Conservation (phyloP, 1,140 invertebrate species). For the Agraylea sexmaculata region DNA sequence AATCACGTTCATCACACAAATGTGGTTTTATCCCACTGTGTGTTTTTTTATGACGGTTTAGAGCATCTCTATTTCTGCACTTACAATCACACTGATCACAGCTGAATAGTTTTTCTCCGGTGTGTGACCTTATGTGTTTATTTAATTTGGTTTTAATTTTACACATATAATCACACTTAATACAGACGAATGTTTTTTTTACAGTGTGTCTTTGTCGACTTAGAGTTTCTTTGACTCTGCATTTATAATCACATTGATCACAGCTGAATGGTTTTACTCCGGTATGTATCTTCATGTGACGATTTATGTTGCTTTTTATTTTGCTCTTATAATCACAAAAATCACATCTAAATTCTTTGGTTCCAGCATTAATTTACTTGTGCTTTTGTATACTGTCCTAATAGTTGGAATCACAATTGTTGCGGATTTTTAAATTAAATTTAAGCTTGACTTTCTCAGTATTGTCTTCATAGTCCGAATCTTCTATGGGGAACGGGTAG, state of each 20-base stretch:
- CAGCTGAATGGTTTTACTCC: neutral
- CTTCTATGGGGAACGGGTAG: no score
- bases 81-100: neutral
- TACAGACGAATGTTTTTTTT: neutral
- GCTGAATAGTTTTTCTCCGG: neutral
- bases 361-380: constrained; percentile 35
- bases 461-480: no score
- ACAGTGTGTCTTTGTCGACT: neutral
- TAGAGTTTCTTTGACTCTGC: neutral
- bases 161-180: neutral
- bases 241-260: neutral
- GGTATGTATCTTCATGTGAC: neutral
- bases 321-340: constrained; percentile 8
- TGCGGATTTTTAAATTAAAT: no score
- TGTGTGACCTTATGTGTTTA: no score
- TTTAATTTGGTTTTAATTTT: no score
- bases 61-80: neutral
- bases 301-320: no score
- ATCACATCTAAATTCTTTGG: constrained; percentile 22
- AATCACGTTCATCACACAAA: neutral
- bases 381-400: constrained; percentile 26
- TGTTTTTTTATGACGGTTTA: neutral
- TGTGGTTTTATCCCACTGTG: constrained; percentile 4
- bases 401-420: constrained; percentile 28
- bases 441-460: no score